A percentile compares a stretch with the other conserved stretches of the same genome.
Evolutionary conservation across 1,140 invertebrate species (phyloP).

Genomic region (Paraescarpia echinospica): DNA sequence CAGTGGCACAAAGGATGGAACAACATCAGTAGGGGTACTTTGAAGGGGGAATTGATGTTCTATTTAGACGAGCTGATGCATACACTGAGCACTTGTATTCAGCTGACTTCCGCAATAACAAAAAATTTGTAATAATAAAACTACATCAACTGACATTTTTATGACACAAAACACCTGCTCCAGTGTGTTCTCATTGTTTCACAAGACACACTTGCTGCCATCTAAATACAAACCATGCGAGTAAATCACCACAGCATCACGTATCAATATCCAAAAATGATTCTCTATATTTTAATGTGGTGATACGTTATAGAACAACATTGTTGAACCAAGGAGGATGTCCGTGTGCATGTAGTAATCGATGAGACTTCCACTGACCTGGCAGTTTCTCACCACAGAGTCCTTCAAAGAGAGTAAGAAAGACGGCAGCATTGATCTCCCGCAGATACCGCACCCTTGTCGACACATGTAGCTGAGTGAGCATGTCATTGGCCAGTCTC

Average conservation of each 20-base stretch:
- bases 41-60: no score
- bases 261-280: neutral
- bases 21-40: no score
- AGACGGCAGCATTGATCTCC: conserved; percentile 46
- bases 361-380: conserved; percentile 34
- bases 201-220: neutral
- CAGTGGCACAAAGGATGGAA: no score
- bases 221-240: neutral
- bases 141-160: neutral
- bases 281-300: neutral
- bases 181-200: neutral
- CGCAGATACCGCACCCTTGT: conserved; percentile 36
- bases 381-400: conserved; percentile 50
- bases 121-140: no score
- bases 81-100: no score
- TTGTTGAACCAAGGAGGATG: neutral
- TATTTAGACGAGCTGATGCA: no score
- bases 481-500: conserved; percentile 32
- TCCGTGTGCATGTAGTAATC: neutral
- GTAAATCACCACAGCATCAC: neutral
- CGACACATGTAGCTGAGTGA: conserved; percentile 44
- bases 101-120: no score
- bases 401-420: conserved; percentile 53
- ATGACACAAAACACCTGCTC: neutral
- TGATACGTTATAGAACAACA: neutral